Evolutionary conservation across 2,888 invertebrate species (phyloP).

Genomic region (Drosophila vallismaia): DNA sequence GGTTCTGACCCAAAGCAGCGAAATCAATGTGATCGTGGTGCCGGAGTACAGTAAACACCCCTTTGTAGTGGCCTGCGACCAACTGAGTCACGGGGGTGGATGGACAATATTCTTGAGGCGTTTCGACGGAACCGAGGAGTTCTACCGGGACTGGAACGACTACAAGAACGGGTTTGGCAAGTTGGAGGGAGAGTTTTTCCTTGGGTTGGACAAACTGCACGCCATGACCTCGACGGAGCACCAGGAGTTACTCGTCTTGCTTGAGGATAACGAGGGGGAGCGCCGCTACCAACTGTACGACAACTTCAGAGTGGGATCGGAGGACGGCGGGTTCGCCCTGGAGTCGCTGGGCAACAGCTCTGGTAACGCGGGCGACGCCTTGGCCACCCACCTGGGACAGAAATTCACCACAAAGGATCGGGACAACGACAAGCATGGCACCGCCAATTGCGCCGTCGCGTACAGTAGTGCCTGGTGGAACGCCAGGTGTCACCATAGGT

Average conservation of each 20-base stretch:
- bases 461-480: slow-evolving; percentile 47
- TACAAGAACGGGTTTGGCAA: slow-evolving; percentile 51
- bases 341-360: slow-evolving; percentile 32
- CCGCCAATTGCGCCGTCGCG: slow-evolving; percentile 20
- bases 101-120: slow-evolving; percentile 49
- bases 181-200: slow-evolving; percentile 46
- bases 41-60: slow-evolving; percentile 31
- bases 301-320: slow-evolving; percentile 34
- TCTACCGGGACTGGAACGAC: slow-evolving; percentile 40
- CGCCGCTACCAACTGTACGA: slow-evolving; percentile 29
- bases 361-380: slow-evolving; percentile 41
- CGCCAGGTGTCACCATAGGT: slow-evolving; percentile 46
- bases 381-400: slow-evolving; percentile 38
- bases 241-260: slow-evolving; percentile 41
- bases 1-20: slow-evolving; percentile 17
- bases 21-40: slow-evolving; percentile 18
- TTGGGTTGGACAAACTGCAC: slow-evolving; percentile 50
- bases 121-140: slow-evolving; percentile 45
- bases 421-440: slow-evolving; percentile 37
- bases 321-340: slow-evolving; percentile 24
- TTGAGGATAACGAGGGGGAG: slow-evolving; percentile 27
- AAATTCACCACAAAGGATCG: slow-evolving; percentile 42
- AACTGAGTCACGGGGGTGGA: slow-evolving; percentile 15
- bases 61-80: slow-evolving; percentile 47
- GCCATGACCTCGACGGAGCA: slow-evolving; percentile 25